phyloP scores from a whole-genome alignment of 2,113 vertebrate genomes.

The Antigone vipio region DNA sequence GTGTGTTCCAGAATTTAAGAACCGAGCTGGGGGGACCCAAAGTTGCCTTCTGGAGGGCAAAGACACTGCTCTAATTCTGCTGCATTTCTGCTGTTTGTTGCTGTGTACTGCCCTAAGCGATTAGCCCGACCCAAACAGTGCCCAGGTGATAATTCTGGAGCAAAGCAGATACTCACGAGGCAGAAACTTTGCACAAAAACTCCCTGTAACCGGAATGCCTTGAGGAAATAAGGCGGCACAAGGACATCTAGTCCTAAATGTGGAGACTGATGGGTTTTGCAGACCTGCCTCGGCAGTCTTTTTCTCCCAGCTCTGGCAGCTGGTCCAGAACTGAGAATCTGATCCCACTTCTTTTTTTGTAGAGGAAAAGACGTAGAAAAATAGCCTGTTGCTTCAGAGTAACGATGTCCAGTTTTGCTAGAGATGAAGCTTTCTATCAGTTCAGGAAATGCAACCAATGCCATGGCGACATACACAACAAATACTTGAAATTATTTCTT shows the following conservation, averaged over 20 bases:
- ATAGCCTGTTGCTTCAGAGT: not conserved
- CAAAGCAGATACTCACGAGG: not conserved
- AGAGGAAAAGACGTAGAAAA: not conserved
- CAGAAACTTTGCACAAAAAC: not conserved
- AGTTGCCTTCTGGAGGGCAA: not conserved
- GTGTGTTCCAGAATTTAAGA: not conserved
- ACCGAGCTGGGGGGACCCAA: accelerated
- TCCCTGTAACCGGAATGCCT: not conserved
- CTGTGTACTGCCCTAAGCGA: not conserved
- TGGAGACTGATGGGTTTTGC: not conserved
- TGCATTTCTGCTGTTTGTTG: accelerated
- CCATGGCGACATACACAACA: not conserved
- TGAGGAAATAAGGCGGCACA: not conserved
- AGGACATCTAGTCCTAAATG: not conserved
- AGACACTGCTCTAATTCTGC: not conserved
- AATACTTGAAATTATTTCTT: not conserved
- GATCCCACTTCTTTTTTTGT: not conserved
- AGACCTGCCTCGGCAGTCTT: not conserved
- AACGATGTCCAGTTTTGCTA: not conserved
- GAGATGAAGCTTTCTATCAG: not conserved
- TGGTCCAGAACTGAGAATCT: not conserved
- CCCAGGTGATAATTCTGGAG: not conserved
- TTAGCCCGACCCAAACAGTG: not conserved
- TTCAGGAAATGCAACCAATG: not conserved
- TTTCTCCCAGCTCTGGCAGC: not conserved